A percentile compares a stretch with the other conserved stretches of the same genome.
Conservation (phyloP, 2,888 invertebrate species). For the Eupithecia subfuscata region DNA sequence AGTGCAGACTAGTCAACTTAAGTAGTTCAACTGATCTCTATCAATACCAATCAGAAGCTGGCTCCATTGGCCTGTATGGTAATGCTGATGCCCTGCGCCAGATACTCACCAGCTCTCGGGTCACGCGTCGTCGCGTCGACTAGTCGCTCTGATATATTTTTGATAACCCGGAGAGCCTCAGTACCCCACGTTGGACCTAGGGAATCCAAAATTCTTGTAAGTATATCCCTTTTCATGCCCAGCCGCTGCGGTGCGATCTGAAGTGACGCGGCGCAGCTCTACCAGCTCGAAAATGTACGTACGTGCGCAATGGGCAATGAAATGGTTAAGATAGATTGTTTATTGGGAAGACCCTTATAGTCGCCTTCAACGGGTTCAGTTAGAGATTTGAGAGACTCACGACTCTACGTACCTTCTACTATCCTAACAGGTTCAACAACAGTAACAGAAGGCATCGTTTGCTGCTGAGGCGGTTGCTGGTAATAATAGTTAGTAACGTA, state of each 20-base stretch:
- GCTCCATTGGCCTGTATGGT: background rate
- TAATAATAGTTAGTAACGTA: slow-evolving; percentile 71
- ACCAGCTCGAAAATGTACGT: background rate
- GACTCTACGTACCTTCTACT: slow-evolving; percentile 4
- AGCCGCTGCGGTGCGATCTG: background rate
- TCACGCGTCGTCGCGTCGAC: background rate
- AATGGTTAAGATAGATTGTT: background rate
- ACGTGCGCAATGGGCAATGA: background rate
- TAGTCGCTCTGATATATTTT: background rate
- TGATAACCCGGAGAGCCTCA: background rate
- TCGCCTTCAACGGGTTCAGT: background rate
- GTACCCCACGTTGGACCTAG: background rate
- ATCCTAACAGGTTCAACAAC: slow-evolving; percentile 8
- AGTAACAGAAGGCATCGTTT: slow-evolving; percentile 53
- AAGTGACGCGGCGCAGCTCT: background rate
- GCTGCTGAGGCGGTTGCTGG: slow-evolving; percentile 54
- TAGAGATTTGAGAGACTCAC: background rate
- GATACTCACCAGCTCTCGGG: background rate
- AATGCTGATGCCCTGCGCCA: background rate
- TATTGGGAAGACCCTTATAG: background rate
- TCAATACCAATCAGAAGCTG: background rate
- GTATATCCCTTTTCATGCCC: background rate
- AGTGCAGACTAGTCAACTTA: background rate
- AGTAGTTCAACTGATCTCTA: background rate
- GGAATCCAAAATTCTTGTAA: background rate